Percentiles rank a stretch among this genome's conserved stretches.
Evolutionary conservation across 2,113 vertebrate species (phyloP).

Genomic region (Heptranchias perlo): DNA sequence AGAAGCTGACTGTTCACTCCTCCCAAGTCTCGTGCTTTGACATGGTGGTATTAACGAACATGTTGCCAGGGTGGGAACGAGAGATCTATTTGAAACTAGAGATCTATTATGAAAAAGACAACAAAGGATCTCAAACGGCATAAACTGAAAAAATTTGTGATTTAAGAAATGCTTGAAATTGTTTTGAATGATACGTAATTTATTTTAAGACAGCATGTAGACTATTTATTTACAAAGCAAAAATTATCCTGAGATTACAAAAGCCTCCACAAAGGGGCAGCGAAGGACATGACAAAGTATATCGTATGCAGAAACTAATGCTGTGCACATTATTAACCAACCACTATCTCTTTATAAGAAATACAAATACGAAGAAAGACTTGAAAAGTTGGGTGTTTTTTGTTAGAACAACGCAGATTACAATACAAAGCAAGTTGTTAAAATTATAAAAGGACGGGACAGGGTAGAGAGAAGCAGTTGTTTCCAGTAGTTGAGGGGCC

Average conservation of each 20-base stretch:
- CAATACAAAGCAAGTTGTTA: background rate
- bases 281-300: constrained; percentile 48
- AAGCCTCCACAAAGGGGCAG: constrained; percentile 56
- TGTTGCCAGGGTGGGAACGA: background rate
- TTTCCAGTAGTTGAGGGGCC: background rate
- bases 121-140: background rate
- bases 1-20: background rate
- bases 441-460: background rate
- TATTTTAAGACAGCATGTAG: background rate
- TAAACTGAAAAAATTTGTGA: background rate
- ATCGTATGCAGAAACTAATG: constrained; percentile 31
- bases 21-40: background rate
- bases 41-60: background rate
- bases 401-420: background rate
- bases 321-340: background rate
- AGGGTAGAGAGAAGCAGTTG: background rate
- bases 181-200: background rate
- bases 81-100: background rate
- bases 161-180: background rate
- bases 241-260: constrained; percentile 40
- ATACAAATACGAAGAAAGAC: background rate
- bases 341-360: background rate
- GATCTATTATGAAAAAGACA: background rate
- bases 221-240: background rate
- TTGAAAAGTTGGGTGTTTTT: background rate